These are phyloP conservation scores for Prionace glauca DNA, from an alignment of 2,797 vertebrate genomes.

Conservation along the genomic window DNA sequence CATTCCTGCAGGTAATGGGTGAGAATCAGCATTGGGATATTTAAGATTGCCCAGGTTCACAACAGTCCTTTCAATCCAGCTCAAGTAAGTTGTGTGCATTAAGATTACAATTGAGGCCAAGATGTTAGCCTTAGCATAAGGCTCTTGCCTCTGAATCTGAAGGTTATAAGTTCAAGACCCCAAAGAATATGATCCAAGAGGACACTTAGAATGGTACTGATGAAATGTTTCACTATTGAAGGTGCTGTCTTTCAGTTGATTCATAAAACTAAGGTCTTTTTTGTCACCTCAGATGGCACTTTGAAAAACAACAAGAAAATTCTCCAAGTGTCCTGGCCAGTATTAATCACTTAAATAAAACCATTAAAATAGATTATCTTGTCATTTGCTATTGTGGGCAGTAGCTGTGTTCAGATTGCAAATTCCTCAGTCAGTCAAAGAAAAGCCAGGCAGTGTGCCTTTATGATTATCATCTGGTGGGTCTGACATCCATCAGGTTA, in stretches of 20 bases:
- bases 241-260: not conserved
- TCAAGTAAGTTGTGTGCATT: not conserved
- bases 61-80: not conserved
- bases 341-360: not conserved
- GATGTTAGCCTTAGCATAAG: not conserved
- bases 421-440: no score
- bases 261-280: not conserved
- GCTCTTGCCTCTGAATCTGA: not conserved
- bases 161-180: not conserved
- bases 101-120: not conserved
- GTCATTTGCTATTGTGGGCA: no score
- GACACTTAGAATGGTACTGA: not conserved
- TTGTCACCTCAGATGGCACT: not conserved
- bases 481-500: no score
- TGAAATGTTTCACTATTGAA: not conserved
- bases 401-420: no score
- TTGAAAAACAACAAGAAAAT: not conserved
- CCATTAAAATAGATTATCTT: not conserved
- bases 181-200: not conserved
- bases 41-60: not conserved
- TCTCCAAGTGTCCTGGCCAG: not conserved
- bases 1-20: not conserved
- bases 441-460: no score
- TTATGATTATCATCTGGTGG: no score
- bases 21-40: not conserved